These are phyloP conservation scores for Cylas formicarius DNA, from an alignment of 1,140 invertebrate species.

Conservation along the genomic window DNA sequence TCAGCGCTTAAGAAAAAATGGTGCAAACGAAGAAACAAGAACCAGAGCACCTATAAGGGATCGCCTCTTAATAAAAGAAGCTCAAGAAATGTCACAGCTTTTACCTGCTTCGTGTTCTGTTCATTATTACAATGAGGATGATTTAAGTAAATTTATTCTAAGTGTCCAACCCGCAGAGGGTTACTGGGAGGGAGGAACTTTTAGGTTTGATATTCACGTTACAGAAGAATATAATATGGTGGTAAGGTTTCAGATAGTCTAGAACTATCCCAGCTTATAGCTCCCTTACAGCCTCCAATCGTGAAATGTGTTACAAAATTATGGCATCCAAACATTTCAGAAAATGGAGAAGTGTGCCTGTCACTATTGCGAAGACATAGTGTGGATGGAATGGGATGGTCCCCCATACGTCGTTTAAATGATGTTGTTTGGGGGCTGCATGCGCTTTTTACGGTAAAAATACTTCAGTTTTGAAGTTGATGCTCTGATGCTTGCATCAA, in stretches of 20 bases:
- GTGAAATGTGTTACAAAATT: constrained; percentile 86
- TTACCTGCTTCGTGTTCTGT: constrained; percentile 74
- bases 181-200: constrained; percentile 79
- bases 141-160: constrained; percentile 73
- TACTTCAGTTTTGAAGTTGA: constrained; percentile 42
- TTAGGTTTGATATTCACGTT: constrained; percentile 78
- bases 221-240: constrained; percentile 95
- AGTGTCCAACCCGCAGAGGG: constrained; percentile 81
- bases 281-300: constrained; percentile 72
- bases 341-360: constrained; percentile 91
- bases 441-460: constrained; percentile 86
- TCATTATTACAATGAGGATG: constrained; percentile 73
- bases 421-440: constrained; percentile 95
- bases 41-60: constrained; percentile 76
- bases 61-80: constrained; percentile 77
- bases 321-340: constrained; percentile 95
- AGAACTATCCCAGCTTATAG: constrained; percentile 1
- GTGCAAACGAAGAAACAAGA: constrained; percentile 41
- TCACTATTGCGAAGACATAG: constrained; percentile 85
- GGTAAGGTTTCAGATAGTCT: constrained; percentile 48
- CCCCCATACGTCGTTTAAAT: constrained; percentile 83
- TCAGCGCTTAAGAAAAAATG: constrained; percentile 66
- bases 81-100: constrained; percentile 85
- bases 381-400: constrained; percentile 91
- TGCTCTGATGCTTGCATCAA: not conserved